phyloP scores from a whole-genome alignment of 2,888 invertebrate genomes.

The Pachliopta kotzebuea region DNA sequence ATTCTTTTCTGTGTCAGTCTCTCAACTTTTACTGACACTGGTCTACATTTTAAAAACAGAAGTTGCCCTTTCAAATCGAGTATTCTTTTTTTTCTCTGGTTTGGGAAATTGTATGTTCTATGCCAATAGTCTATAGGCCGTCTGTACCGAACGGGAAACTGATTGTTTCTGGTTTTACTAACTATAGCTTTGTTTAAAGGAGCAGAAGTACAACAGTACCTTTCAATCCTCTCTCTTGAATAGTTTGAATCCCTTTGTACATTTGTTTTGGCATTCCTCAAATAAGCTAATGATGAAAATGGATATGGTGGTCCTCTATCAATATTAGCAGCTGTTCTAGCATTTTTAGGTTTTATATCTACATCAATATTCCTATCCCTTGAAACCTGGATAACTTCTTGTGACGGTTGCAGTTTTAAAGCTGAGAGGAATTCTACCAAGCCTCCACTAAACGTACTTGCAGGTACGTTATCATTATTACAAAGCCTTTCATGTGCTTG shows the following conservation, averaged over 20 bases:
- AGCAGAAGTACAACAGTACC: constrained; percentile 62
- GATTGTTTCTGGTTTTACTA: constrained; percentile 61
- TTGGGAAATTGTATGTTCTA: constrained; percentile 62
- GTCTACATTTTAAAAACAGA: constrained; percentile 73
- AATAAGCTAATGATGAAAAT: constrained; percentile 73
- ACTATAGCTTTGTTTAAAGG: constrained; percentile 56
- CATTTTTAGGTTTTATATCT: constrained; percentile 52
- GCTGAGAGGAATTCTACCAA: constrained; percentile 65
- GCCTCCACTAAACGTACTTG: constrained; percentile 50
- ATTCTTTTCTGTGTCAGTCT: constrained; percentile 66
- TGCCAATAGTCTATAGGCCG: constrained; percentile 73
- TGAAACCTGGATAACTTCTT: constrained; percentile 38
- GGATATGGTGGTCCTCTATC: constrained; percentile 72
- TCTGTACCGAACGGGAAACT: constrained; percentile 67
- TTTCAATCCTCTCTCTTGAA: constrained; percentile 65
- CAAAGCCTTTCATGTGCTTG: constrained; percentile 72
- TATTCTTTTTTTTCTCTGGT: constrained; percentile 66
- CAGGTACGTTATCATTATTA: constrained; percentile 53
- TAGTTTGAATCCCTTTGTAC: constrained; percentile 55
- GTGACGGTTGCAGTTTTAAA: constrained; percentile 54
- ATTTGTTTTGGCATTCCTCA: constrained; percentile 58
- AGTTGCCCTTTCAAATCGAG: constrained; percentile 72
- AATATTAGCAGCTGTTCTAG: constrained; percentile 54
- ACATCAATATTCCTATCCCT: constrained; percentile 35
- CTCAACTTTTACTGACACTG: constrained; percentile 66